Evolutionary conservation across 2,888 invertebrate species (phyloP).

Genomic region (Phyllotreta cruciferae): DNA sequence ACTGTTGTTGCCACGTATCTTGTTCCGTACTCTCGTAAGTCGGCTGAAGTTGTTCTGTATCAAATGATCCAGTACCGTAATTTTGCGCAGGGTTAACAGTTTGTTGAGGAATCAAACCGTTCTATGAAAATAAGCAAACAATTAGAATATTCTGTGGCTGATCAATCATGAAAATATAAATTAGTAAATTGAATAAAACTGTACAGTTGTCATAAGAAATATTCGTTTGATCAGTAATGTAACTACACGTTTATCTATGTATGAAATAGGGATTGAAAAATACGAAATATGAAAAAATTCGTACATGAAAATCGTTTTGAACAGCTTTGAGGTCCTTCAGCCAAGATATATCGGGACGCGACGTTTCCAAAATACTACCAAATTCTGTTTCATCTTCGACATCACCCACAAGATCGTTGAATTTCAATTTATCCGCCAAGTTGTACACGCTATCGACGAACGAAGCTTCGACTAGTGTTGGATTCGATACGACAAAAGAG

Average conservation of each 20-base stretch:
- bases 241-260: not conserved
- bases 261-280: not conserved
- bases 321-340: conserved; percentile 63
- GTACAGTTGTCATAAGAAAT: too few relatives aligned
- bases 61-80: conserved; percentile 22
- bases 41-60: conserved; percentile 35
- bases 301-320: conserved; percentile 60
- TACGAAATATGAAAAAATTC: conserved; percentile 37
- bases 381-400: conserved; percentile 53
- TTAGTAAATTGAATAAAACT: too few relatives aligned
- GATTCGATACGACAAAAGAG: conserved; percentile 68
- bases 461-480: conserved; percentile 61
- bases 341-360: conserved; percentile 66
- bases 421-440: conserved; percentile 58
- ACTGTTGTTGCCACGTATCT: conserved; percentile 48
- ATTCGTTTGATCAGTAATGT: not conserved
- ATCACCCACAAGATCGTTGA: conserved; percentile 57
- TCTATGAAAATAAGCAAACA: conserved; percentile 45
- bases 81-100: conserved; percentile 34
- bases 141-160: not conserved
- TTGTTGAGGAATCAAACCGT: conserved; percentile 55
- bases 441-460: conserved; percentile 65
- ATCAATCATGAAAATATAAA: too few relatives aligned
- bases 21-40: conserved; percentile 38
- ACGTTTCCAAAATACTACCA: conserved; percentile 50